phyloP scores from a whole-genome alignment of 2,888 invertebrate genomes.

The Tachina lurida region DNA sequence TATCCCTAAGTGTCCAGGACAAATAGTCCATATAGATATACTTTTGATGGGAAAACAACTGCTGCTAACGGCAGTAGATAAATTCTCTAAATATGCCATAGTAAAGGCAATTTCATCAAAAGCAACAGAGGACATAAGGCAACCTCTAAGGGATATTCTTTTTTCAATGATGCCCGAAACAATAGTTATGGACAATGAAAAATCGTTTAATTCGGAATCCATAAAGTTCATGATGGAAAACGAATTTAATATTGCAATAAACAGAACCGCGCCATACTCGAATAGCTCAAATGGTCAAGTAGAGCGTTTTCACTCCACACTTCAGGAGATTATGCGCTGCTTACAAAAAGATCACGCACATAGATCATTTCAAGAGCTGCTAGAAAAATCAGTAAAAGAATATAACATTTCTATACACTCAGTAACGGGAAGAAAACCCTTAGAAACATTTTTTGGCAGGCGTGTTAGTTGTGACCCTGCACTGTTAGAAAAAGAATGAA shows the following conservation, averaged over 20 bases:
- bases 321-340: constrained; percentile 20
- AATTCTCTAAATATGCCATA: no score
- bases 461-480: constrained; percentile 21
- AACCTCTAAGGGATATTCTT: no score
- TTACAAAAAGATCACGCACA: constrained; percentile 1
- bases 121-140: no score
- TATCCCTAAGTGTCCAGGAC: no score
- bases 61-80: no score
- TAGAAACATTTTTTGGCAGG: constrained; percentile 27
- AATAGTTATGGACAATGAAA: constrained; percentile 64
- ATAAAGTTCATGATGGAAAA: constrained; percentile 62
- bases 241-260: constrained; percentile 42
- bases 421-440: constrained; percentile 13
- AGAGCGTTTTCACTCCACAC: no score
- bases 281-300: constrained; percentile 22
- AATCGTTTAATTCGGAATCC: constrained; percentile 36
- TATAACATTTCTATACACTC: constrained; percentile 30
- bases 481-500: constrained; percentile 9
- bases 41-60: no score
- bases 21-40: no score
- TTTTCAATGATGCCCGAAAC: constrained; percentile 55
- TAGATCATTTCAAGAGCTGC: no score
- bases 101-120: no score
- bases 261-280: constrained; percentile 62
- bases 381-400: constrained; percentile 39